phyloP scores from a whole-genome alignment of 2,888 invertebrate genomes.

The Sminthurinus aureus region DNA sequence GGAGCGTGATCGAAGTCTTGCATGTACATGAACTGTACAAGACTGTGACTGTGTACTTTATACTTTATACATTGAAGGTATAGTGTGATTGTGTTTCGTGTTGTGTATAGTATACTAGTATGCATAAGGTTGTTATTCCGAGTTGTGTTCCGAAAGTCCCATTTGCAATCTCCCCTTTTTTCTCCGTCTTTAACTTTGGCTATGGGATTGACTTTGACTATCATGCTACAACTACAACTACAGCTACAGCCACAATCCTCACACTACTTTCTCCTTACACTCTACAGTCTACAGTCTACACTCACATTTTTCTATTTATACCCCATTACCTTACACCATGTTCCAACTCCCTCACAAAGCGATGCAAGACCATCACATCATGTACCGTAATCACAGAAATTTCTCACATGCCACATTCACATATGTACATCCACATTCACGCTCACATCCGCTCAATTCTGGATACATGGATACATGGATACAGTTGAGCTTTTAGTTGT shows the following conservation, averaged over 20 bases:
- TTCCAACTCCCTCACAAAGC: not conserved
- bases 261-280: not conserved
- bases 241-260: too few relatives aligned
- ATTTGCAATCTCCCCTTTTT: not conserved
- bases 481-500: too few relatives aligned
- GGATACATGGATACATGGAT: too few relatives aligned
- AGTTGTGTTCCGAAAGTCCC: not conserved
- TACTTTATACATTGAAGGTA: not conserved
- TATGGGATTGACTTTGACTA: too few relatives aligned
- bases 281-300: too few relatives aligned
- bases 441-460: too few relatives aligned
- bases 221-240: too few relatives aligned
- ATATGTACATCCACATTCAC: not conserved
- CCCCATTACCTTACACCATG: not conserved
- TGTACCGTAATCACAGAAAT: not conserved
- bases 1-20: conserved; percentile 35
- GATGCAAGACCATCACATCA: not conserved
- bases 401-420: not conserved
- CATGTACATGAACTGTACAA: not conserved
- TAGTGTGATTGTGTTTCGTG: conserved; percentile 4
- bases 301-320: not conserved
- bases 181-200: too few relatives aligned
- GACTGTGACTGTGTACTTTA: too few relatives aligned
- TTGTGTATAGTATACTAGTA: not conserved
- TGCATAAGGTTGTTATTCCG: not conserved